A percentile compares a stretch with the other conserved stretches of the same genome.
phyloP scores from a whole-genome alignment of 2,113 vertebrate genomes.

The Catharus fuscescens region DNA sequence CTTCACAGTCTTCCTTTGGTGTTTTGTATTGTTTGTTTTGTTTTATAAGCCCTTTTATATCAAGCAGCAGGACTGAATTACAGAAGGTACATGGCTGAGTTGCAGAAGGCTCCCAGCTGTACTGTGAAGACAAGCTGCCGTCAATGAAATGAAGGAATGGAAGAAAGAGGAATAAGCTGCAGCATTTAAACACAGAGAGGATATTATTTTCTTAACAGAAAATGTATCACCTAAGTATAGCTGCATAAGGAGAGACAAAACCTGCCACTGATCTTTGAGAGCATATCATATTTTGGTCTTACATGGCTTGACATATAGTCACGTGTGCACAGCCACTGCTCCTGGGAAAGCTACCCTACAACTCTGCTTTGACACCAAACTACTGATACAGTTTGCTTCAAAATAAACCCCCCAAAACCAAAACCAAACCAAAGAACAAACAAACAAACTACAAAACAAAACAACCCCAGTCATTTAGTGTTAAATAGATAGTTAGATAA shows the following conservation, averaged over 20 bases:
- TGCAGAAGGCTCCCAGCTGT: background rate
- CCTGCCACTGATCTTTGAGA: fast-evolving
- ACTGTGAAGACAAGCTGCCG: background rate
- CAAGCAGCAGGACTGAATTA: background rate
- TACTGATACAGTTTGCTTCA: background rate
- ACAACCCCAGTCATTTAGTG: background rate
- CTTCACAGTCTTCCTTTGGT: background rate
- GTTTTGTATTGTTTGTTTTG: background rate
- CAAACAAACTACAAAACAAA: background rate
- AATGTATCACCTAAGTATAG: background rate
- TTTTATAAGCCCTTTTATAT: background rate
- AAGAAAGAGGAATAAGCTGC: background rate
- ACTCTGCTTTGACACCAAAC: background rate
- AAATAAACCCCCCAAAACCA: background rate
- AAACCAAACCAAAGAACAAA: background rate
- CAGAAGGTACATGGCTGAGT: background rate
- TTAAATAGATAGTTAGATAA: background rate
- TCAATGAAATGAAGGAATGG: background rate
- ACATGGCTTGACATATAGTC: fast-evolving
- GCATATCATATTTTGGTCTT: background rate
- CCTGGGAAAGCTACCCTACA: background rate
- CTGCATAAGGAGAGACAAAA: background rate
- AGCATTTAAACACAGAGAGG: background rate
- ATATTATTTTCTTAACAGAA: background rate
- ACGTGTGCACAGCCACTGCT: fast-evolving